Evolutionary conservation across 2,888 invertebrate genomes (phyloP).

Genomic region (Latheticus oryzae): DNA sequence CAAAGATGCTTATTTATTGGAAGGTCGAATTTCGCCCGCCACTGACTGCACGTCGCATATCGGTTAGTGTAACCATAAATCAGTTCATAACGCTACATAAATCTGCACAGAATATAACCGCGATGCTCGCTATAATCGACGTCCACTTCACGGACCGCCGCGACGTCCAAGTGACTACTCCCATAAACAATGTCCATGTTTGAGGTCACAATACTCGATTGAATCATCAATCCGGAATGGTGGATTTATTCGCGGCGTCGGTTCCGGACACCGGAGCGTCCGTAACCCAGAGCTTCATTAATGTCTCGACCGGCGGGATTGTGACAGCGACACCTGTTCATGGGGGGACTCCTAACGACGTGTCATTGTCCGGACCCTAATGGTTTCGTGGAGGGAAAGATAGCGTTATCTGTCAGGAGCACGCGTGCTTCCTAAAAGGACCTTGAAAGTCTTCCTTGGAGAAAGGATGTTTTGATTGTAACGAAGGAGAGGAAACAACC

Average conservation of each 20-base stretch:
- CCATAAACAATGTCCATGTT: slow-evolving; percentile 59
- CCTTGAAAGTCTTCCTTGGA: slow-evolving; percentile 43
- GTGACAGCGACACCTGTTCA: slow-evolving; percentile 63
- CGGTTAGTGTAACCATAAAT: slow-evolving; percentile 60
- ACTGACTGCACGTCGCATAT: slow-evolving; percentile 50
- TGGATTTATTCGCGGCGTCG: slow-evolving; percentile 50
- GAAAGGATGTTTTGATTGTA: too few species aligned
- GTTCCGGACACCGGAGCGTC: slow-evolving; percentile 47
- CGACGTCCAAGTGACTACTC: slow-evolving; percentile 57
- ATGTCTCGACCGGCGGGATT: slow-evolving; percentile 52
- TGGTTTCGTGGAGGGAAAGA: slow-evolving; percentile 60
- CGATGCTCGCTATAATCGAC: slow-evolving; percentile 56
- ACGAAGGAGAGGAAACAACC: slow-evolving; percentile 5
- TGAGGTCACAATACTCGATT: slow-evolving; percentile 59
- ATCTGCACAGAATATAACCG: slow-evolving; percentile 53
- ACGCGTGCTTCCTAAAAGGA: slow-evolving; percentile 56
- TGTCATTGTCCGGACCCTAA: slow-evolving; percentile 60
- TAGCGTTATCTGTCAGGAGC: slow-evolving; percentile 64
- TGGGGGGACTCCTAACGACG: slow-evolving; percentile 59
- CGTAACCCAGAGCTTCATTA: slow-evolving; percentile 52
- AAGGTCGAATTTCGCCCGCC: slow-evolving; percentile 31
- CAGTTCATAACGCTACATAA: slow-evolving; percentile 63
- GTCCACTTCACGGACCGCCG: slow-evolving; percentile 57
- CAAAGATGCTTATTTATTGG: slow-evolving; percentile 29
- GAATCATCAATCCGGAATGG: slow-evolving; percentile 60